A percentile compares a stretch with the other conserved stretches of the same genome.
Evolutionary conservation across 2,797 vertebrate species (phyloP).

Genomic region (Gymnocypris eckloni): DNA sequence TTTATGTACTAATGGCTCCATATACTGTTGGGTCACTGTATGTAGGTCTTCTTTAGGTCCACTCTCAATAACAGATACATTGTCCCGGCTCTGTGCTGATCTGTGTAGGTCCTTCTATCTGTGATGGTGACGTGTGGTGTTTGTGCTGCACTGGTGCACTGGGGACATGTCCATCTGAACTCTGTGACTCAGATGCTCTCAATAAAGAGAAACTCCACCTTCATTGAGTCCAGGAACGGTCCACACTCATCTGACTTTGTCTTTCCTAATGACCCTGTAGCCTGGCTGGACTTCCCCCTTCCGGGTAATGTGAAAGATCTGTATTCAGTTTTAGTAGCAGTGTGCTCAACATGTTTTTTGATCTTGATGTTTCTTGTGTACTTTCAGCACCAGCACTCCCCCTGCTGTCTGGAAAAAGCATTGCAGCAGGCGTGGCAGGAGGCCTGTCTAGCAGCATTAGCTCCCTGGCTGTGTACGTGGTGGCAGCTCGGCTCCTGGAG

Average conservation of each 20-base stretch:
- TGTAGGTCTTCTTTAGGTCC: neutral
- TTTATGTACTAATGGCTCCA: too few relatives aligned
- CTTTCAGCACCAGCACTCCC: slow-evolving; percentile 79
- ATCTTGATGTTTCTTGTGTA: slow-evolving; percentile 7
- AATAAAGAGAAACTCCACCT: slow-evolving; percentile 62
- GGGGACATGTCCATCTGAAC: slow-evolving; percentile 50
- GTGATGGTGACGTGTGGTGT: slow-evolving; percentile 74
- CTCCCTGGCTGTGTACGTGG: slow-evolving; percentile 79
- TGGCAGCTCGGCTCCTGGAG: slow-evolving; percentile 74
- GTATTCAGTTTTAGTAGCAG: neutral
- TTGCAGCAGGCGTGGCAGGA: slow-evolving; percentile 78
- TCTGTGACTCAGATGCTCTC: slow-evolving; percentile 60
- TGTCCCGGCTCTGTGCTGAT: neutral
- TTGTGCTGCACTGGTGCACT: slow-evolving; percentile 70
- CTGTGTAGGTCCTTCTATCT: slow-evolving; percentile 78
- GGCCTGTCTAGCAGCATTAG: slow-evolving; percentile 78
- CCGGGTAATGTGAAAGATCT: slow-evolving; percentile 71
- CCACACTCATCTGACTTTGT: slow-evolving; percentile 14
- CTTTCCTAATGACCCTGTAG: slow-evolving; percentile 31
- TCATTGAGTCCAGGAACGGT: neutral
- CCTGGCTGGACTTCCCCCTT: slow-evolving; percentile 80
- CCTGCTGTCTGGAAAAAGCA: slow-evolving; percentile 70
- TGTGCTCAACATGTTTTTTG: neutral
- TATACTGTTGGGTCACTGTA: neutral
- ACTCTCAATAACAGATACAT: neutral